Base-by-base conservation (phyloP, 2,888 invertebrate species). In the Oscheius myriophilus region DNA sequence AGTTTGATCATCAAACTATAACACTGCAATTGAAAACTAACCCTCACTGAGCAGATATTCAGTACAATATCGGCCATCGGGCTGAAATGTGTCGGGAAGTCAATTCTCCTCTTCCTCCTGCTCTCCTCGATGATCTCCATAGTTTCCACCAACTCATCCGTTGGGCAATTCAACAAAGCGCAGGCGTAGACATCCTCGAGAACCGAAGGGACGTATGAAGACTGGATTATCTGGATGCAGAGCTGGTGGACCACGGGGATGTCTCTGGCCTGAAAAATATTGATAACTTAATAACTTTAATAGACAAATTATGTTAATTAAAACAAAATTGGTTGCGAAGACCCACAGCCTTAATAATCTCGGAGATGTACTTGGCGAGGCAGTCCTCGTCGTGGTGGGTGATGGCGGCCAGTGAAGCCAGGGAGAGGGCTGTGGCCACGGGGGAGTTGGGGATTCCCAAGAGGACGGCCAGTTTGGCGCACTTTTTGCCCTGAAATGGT, bases 141-240 rank as follows among this genome's bases (percentile, higher is more conserved):
- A 3, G 63, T 63, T 1, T 63, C 42, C 9, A 18, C 43, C 14
- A 63, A 39, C 12, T 76, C 69, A 16, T 75, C 72, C 2, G 73
- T 73, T 4, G 59, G 66, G 9, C 72, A 70, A 63, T 80, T 80
- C 46, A 71, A 62, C 51, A 80, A 55, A 1, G 80, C 80, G 64
- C 78, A 78, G 9, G 76, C 72, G 41, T 79, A 78, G 6, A 80
- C 68, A 46, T 78, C 79, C 18, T 70, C 73, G 59, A 79, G 70
- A 16, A 73, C 73, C 25, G 73, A 65, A 0, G 67, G 67, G 11
- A 69, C 67, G 58, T 70, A 68, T 1, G 65, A 53, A n/a, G 72
- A 72, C 3, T 72, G 12, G 59, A 78, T 71, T 7, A 78, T 72
- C 45, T 72, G 41, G 70, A 79, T 68, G 64, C 78, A 80, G 11